Conservation (phyloP, 92 coral and sea anemone species). For the Porites divaricata region DNA sequence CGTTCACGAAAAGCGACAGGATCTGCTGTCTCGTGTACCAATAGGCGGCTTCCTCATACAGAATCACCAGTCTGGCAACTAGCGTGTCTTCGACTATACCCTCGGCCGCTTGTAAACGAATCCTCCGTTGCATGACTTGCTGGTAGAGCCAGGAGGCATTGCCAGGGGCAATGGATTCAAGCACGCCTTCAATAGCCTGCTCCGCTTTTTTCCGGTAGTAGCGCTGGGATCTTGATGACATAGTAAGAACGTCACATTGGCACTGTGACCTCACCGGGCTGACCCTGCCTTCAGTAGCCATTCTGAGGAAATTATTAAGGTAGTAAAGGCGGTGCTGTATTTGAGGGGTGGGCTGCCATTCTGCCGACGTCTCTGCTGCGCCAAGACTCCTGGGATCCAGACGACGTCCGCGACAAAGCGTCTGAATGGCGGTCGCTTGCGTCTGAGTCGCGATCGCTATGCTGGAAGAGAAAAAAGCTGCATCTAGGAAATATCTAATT, state of each 20-base stretch:
- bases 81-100: constrained; percentile 26
- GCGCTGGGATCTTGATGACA: constrained; percentile 37
- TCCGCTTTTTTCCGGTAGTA: constrained; percentile 53
- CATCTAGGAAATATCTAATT: not conserved
- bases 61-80: constrained; percentile 23
- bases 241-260: constrained; percentile 38
- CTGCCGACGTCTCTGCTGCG: constrained; percentile 38
- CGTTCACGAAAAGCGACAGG: too few relatives aligned
- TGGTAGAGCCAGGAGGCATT: constrained; percentile 50
- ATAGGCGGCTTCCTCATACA: too few relatives aligned
- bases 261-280: constrained; percentile 62
- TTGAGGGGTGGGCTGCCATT: constrained; percentile 59
- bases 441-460: constrained; percentile 9
- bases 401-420: constrained; percentile 22
- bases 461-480: constrained; percentile 11
- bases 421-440: constrained; percentile 13
- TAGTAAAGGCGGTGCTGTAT: constrained; percentile 39
- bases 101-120: constrained; percentile 17
- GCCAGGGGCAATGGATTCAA: constrained; percentile 61
- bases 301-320: constrained; percentile 41
- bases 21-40: too few relatives aligned
- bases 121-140: constrained; percentile 23
- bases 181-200: constrained; percentile 46
- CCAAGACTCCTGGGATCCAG: constrained; percentile 40
- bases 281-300: constrained; percentile 47